Evolutionary conservation across 1,140 invertebrate genomes (phyloP), one percentile per base, ranked within the genome.

Genomic region (Heliconius melpomene): DNA sequence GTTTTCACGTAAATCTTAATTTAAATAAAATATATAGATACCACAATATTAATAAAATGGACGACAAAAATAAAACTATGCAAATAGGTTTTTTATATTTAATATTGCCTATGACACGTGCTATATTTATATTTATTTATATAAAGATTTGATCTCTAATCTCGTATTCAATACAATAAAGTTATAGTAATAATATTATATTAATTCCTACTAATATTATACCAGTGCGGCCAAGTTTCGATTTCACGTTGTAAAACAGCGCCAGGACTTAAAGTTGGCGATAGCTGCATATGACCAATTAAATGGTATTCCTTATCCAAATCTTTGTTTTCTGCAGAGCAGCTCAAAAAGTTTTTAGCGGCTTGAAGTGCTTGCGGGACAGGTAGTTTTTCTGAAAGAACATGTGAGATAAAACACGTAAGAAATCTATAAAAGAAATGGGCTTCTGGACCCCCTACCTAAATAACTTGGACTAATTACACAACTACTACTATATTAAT

Each of bases 201-300:
- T 57, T 57, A 57, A 66, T 66, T 66, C 11, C 5, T 66, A 26
- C 13, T 66, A 6, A 66, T 66, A 66, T 66, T 66, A 11, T 66
- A 66, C 94, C 94, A 96, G 83, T 96, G 94, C 16, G 94, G 89
- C 96, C 96, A 96, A 5, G 79, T 95, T 82, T 94, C 82, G 20
- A 96, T 95, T n/a, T 94, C 88, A 60, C 92, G 86, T 83, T 95
- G 96, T 1, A 97, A 90, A 72, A 90, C 89, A 38, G 94, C 85
- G 9, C 97, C 97, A 7, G 96, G 96, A 89, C 96, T 97, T 16
- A 88, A 72, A 1, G 96, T 96, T 13, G 82, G 75, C 3, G 83
- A 89, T 1, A 96, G 93, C 90, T 97, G 96, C 57, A 95, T 91
- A 18, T 94, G 96, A 2, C 95, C 96, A 23, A 96, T 87, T 3